Evolutionary conservation across 2,797 vertebrate genomes (phyloP).

Genomic region (Cephalopachus bancanus): DNA sequence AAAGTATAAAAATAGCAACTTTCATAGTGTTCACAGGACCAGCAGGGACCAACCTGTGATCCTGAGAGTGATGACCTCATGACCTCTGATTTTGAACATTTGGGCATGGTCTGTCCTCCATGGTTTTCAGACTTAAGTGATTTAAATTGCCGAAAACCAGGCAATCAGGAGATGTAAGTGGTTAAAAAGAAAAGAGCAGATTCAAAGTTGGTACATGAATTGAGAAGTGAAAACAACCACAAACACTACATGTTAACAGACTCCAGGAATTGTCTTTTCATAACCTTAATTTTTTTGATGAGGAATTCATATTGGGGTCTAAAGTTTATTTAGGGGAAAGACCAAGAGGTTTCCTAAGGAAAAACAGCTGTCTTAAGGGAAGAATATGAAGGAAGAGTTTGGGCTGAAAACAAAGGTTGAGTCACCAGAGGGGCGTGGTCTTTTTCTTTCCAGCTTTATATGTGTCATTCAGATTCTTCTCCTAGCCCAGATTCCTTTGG

Average conservation of each 20-base stretch:
- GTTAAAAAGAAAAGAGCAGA: constrained; percentile 17
- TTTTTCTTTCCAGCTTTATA: background rate
- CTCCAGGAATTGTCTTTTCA: constrained; percentile 36
- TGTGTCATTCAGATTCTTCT: constrained; percentile 49
- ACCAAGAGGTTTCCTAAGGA: background rate
- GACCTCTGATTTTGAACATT: background rate
- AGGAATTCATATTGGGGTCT: background rate
- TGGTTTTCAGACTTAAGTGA: constrained; percentile 47
- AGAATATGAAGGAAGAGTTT: background rate
- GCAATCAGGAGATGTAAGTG: background rate
- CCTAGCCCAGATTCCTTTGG: constrained; percentile 6
- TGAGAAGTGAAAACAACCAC: background rate
- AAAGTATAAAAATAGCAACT: constrained; percentile 36
- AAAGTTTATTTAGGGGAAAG: background rate
- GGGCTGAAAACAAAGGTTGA: constrained; percentile 1
- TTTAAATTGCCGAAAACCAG: constrained; percentile 45
- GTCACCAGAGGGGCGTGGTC: constrained; percentile 1
- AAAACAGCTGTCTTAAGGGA: background rate
- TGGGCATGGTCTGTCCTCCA: background rate
- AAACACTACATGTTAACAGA: background rate
- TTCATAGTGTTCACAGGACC: background rate
- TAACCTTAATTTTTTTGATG: background rate
- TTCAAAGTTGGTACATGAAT: constrained; percentile 16
- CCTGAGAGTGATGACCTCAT: background rate
- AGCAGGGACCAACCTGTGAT: background rate